Evolutionary conservation across 2,888 invertebrate species (phyloP).

Genomic region (Chrysolina haemoptera): DNA sequence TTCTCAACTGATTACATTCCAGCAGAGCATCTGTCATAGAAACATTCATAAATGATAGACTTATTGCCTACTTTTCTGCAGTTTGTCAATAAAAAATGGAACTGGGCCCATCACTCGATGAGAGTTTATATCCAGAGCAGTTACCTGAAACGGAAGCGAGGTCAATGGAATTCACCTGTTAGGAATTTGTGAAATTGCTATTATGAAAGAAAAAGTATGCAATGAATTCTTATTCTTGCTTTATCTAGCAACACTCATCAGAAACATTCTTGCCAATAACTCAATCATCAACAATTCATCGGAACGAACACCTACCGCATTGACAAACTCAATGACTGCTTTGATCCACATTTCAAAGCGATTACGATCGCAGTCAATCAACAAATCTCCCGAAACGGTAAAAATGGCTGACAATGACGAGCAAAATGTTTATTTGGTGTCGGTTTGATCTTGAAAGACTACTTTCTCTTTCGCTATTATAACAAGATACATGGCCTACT

Average conservation of each 20-base stretch:
- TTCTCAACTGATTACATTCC: no score
- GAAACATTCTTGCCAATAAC: neutral
- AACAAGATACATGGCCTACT: constrained; percentile 50
- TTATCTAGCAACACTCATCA: neutral
- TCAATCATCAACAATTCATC: constrained; percentile 33
- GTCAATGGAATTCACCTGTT: no score
- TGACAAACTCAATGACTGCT: constrained; percentile 37
- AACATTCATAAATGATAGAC: no score
- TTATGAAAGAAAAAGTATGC: no score
- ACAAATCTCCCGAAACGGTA: constrained; percentile 45
- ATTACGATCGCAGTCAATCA: constrained; percentile 41
- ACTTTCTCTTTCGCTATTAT: constrained; percentile 52
- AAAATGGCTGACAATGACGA: constrained; percentile 48
- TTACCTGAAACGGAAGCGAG: no score
- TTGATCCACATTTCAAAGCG: constrained; percentile 47
- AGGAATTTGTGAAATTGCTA: no score
- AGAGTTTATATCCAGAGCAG: no score
- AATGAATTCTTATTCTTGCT: no score
- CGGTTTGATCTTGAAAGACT: constrained; percentile 50
- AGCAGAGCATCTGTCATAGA: no score
- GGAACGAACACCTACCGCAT: constrained; percentile 35
- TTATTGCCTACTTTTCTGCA: no score
- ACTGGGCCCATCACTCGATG: no score
- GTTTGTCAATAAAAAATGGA: no score
- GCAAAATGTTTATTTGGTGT: constrained; percentile 50